phyloP scores from a whole-genome alignment of 2,113 vertebrate species.

The Myrmecobius fasciatus region DNA sequence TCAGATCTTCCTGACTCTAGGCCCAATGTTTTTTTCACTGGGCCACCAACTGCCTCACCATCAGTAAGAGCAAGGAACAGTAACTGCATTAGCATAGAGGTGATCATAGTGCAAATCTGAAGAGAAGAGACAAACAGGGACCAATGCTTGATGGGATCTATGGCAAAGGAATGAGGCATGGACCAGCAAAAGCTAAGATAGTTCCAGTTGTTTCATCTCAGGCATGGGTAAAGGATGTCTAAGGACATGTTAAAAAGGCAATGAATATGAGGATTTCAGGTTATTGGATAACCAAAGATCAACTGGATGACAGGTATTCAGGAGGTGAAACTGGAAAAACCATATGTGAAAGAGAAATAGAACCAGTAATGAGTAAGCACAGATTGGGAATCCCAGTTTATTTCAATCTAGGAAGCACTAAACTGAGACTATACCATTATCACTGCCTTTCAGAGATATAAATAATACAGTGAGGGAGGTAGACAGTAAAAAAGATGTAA shows the following conservation, averaged over 20 bases:
- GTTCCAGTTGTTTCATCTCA: neutral
- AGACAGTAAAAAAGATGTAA: neutral
- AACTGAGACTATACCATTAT: neutral
- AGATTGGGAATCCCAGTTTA: neutral
- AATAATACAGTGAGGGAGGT: neutral
- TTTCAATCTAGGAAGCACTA: neutral
- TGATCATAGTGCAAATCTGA: neutral
- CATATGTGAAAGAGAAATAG: neutral
- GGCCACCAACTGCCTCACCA: neutral
- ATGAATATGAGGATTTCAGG: neutral
- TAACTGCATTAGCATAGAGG: neutral
- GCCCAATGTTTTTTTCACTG: no score
- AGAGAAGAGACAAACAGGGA: neutral
- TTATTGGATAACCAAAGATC: neutral
- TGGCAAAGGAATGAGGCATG: neutral
- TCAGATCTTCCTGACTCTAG: no score
- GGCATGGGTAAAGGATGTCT: neutral
- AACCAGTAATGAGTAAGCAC: neutral
- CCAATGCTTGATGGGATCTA: neutral
- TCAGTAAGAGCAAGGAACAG: neutral
- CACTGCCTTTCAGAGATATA: neutral
- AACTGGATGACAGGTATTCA: neutral
- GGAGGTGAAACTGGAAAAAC: neutral
- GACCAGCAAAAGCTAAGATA: neutral
- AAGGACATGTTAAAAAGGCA: neutral